Evolutionary conservation across 1,140 invertebrate genomes (phyloP).

Genomic region (Trichogramma pretiosum): DNA sequence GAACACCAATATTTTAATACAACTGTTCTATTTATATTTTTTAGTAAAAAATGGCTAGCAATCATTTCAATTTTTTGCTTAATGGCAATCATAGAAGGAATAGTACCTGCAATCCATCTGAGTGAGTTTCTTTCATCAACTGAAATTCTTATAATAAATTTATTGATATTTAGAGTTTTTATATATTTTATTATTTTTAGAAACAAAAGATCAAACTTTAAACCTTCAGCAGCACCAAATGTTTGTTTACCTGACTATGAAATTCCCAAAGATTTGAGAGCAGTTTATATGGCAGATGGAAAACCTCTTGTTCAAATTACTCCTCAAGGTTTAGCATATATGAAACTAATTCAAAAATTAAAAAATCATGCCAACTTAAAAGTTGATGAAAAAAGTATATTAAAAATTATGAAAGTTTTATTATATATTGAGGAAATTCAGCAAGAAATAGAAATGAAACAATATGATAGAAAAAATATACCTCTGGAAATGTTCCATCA

Average conservation of each 20-base stretch:
- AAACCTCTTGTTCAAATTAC: constrained; percentile 7
- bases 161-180: background rate
- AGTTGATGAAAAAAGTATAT: constrained; percentile 47
- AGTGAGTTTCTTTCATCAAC: too few relatives aligned
- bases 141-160: background rate
- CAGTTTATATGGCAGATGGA: background rate
- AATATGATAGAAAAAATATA: constrained; percentile 58
- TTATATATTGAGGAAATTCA: constrained; percentile 70
- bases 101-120: too few relatives aligned
- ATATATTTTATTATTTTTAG: constrained; percentile 3
- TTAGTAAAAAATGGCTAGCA: too few relatives aligned
- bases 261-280: constrained; percentile 10
- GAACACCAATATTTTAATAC: too few relatives aligned
- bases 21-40: too few relatives aligned
- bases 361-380: constrained; percentile 37
- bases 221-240: background rate
- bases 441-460: constrained; percentile 51
- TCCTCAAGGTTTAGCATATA: constrained; percentile 13
- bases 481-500: too few relatives aligned
- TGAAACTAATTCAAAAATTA: constrained; percentile 2
- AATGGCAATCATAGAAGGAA: background rate
- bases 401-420: constrained; percentile 54
- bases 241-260: constrained; percentile 1
- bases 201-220: constrained; percentile 5
- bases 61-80: too few relatives aligned